A percentile compares a stretch with the other conserved stretches of the same genome.
phyloP scores from a whole-genome alignment of 2,888 invertebrate genomes.

The Caenorhabditis doughertyi region DNA sequence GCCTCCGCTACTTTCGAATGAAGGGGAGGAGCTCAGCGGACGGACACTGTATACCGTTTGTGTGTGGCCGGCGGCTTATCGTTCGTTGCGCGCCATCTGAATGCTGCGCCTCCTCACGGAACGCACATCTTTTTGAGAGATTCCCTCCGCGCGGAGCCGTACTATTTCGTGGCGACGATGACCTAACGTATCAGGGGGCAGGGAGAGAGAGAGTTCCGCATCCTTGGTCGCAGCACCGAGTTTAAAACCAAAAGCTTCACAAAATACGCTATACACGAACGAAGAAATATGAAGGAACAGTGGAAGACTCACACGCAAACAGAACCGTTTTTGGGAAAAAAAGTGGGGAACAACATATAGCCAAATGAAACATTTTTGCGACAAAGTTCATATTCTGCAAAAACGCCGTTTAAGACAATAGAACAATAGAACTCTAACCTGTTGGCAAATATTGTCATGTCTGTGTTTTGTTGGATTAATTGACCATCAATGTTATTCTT shows the following conservation, averaged over 20 bases:
- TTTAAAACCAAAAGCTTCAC: slow-evolving; percentile 62
- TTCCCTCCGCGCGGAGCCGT: slow-evolving; percentile 56
- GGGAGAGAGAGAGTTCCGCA: slow-evolving; percentile 49
- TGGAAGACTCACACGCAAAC: slow-evolving; percentile 48
- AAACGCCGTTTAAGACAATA: slow-evolving; percentile 35
- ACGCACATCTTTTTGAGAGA: slow-evolving; percentile 57
- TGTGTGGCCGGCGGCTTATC: slow-evolving; percentile 64
- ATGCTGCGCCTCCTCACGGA: slow-evolving; percentile 55
- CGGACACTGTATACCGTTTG: slow-evolving; percentile 53
- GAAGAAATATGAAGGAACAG: slow-evolving; percentile 22
- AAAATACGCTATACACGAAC: slow-evolving; percentile 64
- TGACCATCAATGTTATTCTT: slow-evolving; percentile 37
- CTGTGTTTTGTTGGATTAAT: slow-evolving; percentile 55
- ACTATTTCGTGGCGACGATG: slow-evolving; percentile 54
- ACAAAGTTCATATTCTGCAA: slow-evolving; percentile 48
- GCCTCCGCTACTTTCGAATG: slow-evolving; percentile 57
- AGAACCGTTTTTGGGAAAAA: slow-evolving; percentile 45
- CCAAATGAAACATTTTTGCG: slow-evolving; percentile 38
- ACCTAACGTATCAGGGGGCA: slow-evolving; percentile 57
- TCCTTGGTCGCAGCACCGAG: slow-evolving; percentile 27
- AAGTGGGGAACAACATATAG: neutral
- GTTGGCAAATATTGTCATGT: slow-evolving; percentile 52
- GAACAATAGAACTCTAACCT: slow-evolving; percentile 55
- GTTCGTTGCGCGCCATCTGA: slow-evolving; percentile 59
- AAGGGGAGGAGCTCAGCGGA: slow-evolving; percentile 52